Evolutionary conservation across 2,113 vertebrate genomes (phyloP).

Genomic region (Fulmarus glacialis): DNA sequence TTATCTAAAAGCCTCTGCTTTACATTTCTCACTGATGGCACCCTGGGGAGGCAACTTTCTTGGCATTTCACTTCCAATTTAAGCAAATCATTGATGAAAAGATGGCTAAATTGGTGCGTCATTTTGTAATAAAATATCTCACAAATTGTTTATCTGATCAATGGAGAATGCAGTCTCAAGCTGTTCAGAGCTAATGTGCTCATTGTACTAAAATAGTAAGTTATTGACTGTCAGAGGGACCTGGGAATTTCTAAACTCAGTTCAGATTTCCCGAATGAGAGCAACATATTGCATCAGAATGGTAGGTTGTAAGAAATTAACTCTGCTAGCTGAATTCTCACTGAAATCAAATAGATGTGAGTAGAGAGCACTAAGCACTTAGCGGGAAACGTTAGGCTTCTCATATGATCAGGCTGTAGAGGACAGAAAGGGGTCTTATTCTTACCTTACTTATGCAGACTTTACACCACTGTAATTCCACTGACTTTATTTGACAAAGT

Average conservation of each 20-base stretch:
- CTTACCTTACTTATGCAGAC: not conserved
- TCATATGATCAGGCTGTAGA: not conserved
- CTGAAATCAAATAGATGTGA: slow-evolving; percentile 25
- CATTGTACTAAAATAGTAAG: slow-evolving; percentile 82
- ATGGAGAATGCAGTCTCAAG: slow-evolving; percentile 83
- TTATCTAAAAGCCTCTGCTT: slow-evolving; percentile 67
- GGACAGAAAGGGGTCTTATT: not conserved
- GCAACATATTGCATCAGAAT: not conserved
- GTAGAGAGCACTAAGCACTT: not conserved
- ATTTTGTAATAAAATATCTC: slow-evolving; percentile 82
- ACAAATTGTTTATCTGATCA: slow-evolving; percentile 89
- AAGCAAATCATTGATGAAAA: slow-evolving; percentile 81
- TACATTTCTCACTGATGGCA: slow-evolving; percentile 74
- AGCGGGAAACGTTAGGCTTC: not conserved
- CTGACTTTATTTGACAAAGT: not conserved
- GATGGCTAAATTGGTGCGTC: slow-evolving; percentile 71
- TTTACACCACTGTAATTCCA: not conserved
- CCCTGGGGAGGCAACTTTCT: slow-evolving; percentile 77
- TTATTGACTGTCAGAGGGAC: slow-evolving; percentile 77
- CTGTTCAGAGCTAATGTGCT: slow-evolving; percentile 86
- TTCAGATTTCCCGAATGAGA: slow-evolving; percentile 69
- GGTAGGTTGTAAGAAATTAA: not conserved
- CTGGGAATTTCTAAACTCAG: slow-evolving; percentile 65
- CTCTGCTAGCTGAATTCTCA: not conserved
- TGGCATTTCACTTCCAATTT: slow-evolving; percentile 76